Percentiles rank a stretch among this genome's conserved stretches.
Conservation (phyloP, 2,888 invertebrate genomes). For the Andrena chrysosceles region DNA sequence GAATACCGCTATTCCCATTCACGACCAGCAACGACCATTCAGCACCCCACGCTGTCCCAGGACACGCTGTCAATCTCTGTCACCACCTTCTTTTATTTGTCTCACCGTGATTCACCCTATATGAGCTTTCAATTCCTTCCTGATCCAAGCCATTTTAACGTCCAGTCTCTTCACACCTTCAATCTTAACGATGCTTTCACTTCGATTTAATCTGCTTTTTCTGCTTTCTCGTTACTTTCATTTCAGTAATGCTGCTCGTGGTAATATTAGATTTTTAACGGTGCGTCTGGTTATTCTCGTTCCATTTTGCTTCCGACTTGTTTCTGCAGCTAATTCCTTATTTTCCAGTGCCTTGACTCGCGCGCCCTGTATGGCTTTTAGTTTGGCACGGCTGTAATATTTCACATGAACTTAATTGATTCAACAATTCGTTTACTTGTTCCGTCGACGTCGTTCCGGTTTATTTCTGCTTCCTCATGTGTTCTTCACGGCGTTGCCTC, state of each 20-base stretch:
- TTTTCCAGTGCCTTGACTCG: not conserved
- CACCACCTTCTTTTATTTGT: not conserved
- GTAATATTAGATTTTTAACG: not conserved
- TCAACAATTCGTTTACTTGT: not conserved
- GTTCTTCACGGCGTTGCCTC: not conserved
- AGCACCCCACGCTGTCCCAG: constrained; percentile 23
- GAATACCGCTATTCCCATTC: constrained; percentile 42
- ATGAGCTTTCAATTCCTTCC: not conserved
- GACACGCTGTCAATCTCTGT: constrained; percentile 19
- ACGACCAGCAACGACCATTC: constrained; percentile 30
- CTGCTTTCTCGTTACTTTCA: not conserved
- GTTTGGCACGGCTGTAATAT: not conserved
- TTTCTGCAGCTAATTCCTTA: not conserved
- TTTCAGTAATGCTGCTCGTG: not conserved
- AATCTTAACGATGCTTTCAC: not conserved
- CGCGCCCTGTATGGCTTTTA: not conserved
- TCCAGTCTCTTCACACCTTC: not conserved
- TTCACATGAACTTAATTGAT: constrained; percentile 8
- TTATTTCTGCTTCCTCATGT: not conserved
- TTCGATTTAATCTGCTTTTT: not conserved
- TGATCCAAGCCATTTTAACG: not conserved
- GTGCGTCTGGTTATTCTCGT: not conserved
- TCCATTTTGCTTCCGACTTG: not conserved
- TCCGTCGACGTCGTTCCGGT: not conserved
- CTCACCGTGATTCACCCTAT: not conserved